Conservation (phyloP, 2,888 invertebrate genomes). For the Limnephilus marmoratus region DNA sequence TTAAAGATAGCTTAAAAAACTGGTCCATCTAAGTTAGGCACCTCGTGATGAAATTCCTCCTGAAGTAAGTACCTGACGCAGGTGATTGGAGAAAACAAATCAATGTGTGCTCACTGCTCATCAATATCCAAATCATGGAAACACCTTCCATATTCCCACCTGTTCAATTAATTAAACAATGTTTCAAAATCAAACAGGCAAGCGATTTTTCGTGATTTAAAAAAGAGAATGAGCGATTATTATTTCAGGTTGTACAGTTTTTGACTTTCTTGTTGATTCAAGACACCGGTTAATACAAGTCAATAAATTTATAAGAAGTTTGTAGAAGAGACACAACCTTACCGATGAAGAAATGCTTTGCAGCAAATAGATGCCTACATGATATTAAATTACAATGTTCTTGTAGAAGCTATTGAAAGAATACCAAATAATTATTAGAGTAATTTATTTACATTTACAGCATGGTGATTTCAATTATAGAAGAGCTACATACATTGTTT, state of each 20-base stretch:
- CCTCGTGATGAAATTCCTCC: not conserved
- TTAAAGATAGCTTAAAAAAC: not conserved
- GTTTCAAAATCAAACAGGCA: not conserved
- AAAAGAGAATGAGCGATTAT: not conserved
- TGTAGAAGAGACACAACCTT: not conserved
- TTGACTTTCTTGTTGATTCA: not conserved
- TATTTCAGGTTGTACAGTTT: not conserved
- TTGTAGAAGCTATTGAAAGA: too few relatives aligned
- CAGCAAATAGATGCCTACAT: not conserved
- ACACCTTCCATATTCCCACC: not conserved
- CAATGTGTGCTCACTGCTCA: not conserved
- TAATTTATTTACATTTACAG: too few relatives aligned
- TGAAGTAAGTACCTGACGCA: not conserved
- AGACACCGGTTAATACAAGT: not conserved
- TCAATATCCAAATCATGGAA: not conserved
- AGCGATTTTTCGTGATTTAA: not conserved
- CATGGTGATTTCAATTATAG: too few relatives aligned
- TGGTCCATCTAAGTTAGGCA: not conserved
- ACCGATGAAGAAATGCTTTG: not conserved
- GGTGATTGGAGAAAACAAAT: not conserved
- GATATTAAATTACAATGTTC: too few relatives aligned
- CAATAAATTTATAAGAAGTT: not conserved
- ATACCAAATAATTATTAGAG: too few relatives aligned
- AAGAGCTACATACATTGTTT: too few relatives aligned
- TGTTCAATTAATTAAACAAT: not conserved